Conservation (phyloP, 2,797 vertebrate species). For the Limosa lapponica region DNA sequence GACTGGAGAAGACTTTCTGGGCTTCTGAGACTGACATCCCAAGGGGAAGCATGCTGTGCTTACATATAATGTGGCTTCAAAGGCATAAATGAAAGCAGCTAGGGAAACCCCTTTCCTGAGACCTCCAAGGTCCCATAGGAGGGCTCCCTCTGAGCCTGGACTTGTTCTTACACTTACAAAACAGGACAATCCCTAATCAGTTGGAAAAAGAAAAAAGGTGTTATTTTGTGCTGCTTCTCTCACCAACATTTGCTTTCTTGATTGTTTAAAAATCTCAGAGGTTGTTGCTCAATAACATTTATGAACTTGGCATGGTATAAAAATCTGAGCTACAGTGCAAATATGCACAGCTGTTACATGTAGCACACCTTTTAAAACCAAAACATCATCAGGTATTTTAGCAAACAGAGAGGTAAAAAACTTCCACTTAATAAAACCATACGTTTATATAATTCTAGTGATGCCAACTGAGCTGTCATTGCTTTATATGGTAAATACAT, state of each 20-base stretch:
- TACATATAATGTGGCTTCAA: not conserved
- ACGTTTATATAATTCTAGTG: not conserved
- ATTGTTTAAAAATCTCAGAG: not conserved
- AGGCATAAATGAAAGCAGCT: not conserved
- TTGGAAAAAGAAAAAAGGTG: not conserved
- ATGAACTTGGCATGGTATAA: not conserved
- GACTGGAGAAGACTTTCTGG: not conserved
- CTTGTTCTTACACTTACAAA: not conserved
- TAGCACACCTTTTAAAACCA: not conserved
- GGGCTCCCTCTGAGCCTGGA: not conserved
- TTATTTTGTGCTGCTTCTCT: not conserved
- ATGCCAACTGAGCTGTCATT: not conserved
- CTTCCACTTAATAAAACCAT: not conserved
- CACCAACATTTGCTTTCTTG: not conserved
- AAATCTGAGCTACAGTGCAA: constrained; percentile 9
- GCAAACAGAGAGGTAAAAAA: constrained; percentile 17
- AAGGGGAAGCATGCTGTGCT: not conserved
- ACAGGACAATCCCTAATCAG: not conserved
- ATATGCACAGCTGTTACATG: not conserved
- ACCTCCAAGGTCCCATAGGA: not conserved
- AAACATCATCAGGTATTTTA: not conserved
- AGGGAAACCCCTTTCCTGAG: not conserved
- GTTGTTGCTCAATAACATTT: not conserved
- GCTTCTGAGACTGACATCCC: not conserved
- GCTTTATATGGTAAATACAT: constrained; percentile 35